These are phyloP conservation scores for Dryadula phaetusa DNA, from an alignment of 2,888 invertebrate genomes.

Conservation along the genomic window DNA sequence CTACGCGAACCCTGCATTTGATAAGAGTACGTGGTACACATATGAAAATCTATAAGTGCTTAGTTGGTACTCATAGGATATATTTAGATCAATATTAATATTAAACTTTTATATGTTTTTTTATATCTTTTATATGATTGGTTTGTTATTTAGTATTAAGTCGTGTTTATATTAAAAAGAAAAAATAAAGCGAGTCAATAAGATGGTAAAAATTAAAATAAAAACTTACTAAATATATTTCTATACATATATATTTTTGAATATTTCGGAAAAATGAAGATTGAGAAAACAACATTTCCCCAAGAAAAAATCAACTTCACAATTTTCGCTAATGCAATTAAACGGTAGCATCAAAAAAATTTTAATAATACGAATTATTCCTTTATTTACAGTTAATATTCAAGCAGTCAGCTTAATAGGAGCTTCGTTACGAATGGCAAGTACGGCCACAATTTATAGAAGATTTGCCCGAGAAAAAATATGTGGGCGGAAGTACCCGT, in stretches of 20 bases:
- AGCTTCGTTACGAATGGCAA: conserved; percentile 88
- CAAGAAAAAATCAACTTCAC: no score
- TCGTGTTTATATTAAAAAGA: no score
- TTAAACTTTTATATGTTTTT: background rate
- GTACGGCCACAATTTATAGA: conserved; percentile 88
- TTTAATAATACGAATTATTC: background rate
- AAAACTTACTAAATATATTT: no score
- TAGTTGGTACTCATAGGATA: background rate
- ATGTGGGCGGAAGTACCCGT: conserved; percentile 89
- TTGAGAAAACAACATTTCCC: no score
- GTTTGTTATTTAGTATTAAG: no score
- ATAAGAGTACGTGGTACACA: conserved; percentile 83
- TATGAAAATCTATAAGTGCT: background rate
- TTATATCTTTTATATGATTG: no score
- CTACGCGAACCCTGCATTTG: conserved; percentile 82
- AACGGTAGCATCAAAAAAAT: background rate
- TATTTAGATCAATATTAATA: background rate
- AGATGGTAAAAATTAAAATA: no score
- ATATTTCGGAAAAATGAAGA: no score
- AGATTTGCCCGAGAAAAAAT: conserved; percentile 91
- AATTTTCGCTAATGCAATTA: no score
- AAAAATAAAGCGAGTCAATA: no score
- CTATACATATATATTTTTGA: no score
- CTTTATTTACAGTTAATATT: conserved; percentile 81
- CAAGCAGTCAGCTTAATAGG: conserved; percentile 87